Base-by-base conservation (phyloP, 2,113 vertebrate genomes). In the Eidolon helvum region DNA sequence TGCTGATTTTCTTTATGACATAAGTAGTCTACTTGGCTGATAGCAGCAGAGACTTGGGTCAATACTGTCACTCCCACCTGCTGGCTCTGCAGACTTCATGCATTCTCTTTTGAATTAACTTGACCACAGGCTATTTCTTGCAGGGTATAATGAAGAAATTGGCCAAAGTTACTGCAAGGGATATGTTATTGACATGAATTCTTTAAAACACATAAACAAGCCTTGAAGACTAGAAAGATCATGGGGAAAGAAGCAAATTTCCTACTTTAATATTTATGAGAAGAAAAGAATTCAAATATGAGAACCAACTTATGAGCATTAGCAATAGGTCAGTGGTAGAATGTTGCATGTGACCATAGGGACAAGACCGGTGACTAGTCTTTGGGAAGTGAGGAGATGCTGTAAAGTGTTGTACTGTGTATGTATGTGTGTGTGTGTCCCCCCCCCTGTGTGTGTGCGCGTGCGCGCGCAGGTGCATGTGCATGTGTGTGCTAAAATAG, bases 41-140 rank as follows among this genome's bases (percentile, higher is more conserved):
- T 9, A 92, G 87, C 82, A 89, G 65, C 72, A 55, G 94, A 97
- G 88, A 95, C 74, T 16, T 57, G 83, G 80, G 96, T 98, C 97
- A 96, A 94, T 97, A 97, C 91, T 93, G 94, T 90, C 96, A 78
- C 85, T 96, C 95, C 88, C 0, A 28, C 95, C 96, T 85, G 94
- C 93, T 91, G 95, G 91, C 2, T 3, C 89, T 83, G 79, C 82
- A 77, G 88, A 82, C 94, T 93, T 89, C 88, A 45, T 66, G 91
- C 91, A 72, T 97, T 96, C 83, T 97, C 83, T 75, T 93, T 91
- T 95, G 97, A 95, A 98, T 97, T 97, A 97, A 96, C 78, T 84
- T 90, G 93, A 97, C 97, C 97, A 97, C 97, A 96, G 93, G 96
- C 95, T 95, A 91, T 94, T 98, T 98, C 94, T 97, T 92, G 79